Conservation (phyloP, 2,113 vertebrate species). For the Ophthalmolycus amberensis region DNA sequence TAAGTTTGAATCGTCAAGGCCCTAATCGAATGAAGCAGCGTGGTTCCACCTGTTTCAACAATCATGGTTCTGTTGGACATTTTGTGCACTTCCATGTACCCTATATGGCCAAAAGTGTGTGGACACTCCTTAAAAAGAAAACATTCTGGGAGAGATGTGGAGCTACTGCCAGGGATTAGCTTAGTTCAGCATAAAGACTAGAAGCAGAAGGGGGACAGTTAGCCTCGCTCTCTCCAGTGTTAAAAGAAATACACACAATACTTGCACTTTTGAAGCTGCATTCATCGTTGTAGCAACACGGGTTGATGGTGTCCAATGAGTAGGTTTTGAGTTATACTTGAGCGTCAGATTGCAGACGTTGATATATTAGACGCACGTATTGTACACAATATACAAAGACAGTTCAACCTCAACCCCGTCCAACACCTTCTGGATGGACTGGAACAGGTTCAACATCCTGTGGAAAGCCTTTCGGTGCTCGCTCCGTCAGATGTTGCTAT, state of each 20-base stretch:
- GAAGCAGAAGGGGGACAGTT: background rate
- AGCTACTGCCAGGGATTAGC: background rate
- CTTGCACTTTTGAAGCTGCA: background rate
- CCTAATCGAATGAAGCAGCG: background rate
- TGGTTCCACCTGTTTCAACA: conserved; percentile 16
- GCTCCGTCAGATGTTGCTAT: background rate
- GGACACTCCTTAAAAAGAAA: background rate
- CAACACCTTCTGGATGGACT: background rate
- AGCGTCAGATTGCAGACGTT: background rate
- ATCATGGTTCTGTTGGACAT: background rate
- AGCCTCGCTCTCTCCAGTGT: background rate
- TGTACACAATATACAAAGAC: background rate
- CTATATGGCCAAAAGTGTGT: background rate
- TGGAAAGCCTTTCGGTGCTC: background rate
- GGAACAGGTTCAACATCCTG: background rate
- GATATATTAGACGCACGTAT: background rate
- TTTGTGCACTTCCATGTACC: conserved; percentile 3
- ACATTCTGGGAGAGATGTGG: background rate
- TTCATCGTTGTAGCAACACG: background rate
- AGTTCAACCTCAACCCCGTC: background rate
- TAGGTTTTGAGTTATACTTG: background rate
- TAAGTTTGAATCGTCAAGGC: background rate
- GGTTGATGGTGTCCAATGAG: background rate
- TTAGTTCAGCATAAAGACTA: background rate
- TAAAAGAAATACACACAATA: background rate